A percentile compares a stretch with the other conserved stretches of the same genome.
phyloP scores from a whole-genome alignment of 2,113 vertebrate genomes.

The Barbus barbus region DNA sequence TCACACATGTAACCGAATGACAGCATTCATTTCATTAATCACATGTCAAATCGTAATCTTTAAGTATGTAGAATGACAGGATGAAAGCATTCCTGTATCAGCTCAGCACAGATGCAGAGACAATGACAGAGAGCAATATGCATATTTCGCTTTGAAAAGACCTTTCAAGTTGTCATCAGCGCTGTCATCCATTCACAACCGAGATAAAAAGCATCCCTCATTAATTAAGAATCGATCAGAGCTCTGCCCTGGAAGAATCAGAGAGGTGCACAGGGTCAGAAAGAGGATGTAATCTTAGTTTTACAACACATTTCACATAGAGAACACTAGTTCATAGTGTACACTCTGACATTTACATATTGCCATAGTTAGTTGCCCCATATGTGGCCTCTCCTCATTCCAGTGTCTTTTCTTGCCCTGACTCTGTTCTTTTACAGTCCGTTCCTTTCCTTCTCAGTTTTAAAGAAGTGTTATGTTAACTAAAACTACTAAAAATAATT shows the following conservation, averaged over 20 bases:
- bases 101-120: conserved; percentile 18
- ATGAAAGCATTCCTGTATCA: not conserved
- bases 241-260: conserved; percentile 12
- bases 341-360: conserved; percentile 18
- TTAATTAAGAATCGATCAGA: conserved; percentile 48
- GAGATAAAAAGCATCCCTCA: not conserved
- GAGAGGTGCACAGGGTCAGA: conserved; percentile 7
- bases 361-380: conserved; percentile 12
- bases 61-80: conserved; percentile 13
- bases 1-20: not conserved
- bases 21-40: conserved; percentile 22
- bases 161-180: not conserved
- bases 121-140: not conserved
- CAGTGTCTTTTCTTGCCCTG: not conserved
- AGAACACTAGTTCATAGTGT: not conserved
- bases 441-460: not conserved
- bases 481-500: not conserved
- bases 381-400: not conserved
- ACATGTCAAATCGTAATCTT: conserved; percentile 1
- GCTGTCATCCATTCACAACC: conserved; percentile 14
- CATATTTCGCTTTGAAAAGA: conserved; percentile 1
- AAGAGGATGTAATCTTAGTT: not conserved
- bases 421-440: not conserved
- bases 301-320: conserved; percentile 1
- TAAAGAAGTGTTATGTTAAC: not conserved